Evolutionary conservation across 2,113 vertebrate species (phyloP).

Genomic region (Heptranchias perlo): DNA sequence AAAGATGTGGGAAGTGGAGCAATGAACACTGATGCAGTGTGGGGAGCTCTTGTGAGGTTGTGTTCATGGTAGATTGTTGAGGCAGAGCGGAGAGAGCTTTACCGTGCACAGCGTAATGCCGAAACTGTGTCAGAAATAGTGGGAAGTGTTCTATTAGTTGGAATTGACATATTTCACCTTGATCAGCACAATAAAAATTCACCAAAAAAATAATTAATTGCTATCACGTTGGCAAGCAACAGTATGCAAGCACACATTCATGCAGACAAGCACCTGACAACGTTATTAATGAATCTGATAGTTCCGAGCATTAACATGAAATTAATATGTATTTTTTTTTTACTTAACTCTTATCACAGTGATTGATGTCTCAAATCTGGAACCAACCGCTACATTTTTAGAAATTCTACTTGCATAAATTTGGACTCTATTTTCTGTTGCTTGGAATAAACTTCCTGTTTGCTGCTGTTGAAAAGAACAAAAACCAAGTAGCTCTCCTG

Average conservation of each 20-base stretch:
- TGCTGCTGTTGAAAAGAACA: not conserved
- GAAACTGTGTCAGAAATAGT: not conserved
- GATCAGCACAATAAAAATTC: not conserved
- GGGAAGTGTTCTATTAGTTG: not conserved
- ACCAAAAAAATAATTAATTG: not conserved
- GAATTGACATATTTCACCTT: not conserved
- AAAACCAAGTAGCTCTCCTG: not conserved
- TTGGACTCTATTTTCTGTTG: not conserved
- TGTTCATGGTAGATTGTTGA: no score
- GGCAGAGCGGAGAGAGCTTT: not conserved
- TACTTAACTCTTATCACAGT: not conserved
- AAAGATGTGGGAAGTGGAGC: no score
- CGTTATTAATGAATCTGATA: not conserved
- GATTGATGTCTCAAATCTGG: constrained; percentile 7
- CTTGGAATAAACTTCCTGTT: not conserved
- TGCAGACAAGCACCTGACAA: not conserved
- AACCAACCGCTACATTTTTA: not conserved
- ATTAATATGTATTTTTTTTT: not conserved
- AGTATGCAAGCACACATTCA: not conserved
- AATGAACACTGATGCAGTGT: no score
- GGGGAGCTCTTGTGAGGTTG: no score
- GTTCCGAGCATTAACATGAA: not conserved
- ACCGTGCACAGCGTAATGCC: not conserved
- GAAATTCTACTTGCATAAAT: not conserved
- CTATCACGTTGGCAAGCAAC: not conserved